phyloP scores from a whole-genome alignment of 2,797 vertebrate species.

The Chrosomus eos region DNA sequence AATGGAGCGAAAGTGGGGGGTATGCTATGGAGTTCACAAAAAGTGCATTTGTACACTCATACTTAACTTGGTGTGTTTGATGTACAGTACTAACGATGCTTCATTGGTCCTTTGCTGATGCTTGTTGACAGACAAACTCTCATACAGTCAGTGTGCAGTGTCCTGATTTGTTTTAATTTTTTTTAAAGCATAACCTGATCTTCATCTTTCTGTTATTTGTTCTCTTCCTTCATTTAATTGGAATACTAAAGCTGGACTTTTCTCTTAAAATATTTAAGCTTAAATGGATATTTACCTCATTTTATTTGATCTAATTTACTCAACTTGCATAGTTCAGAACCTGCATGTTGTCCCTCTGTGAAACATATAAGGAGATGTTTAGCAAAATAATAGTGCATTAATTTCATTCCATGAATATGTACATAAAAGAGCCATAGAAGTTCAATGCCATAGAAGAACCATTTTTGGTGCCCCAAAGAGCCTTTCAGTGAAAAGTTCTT shows the following conservation, averaged over 20 bases:
- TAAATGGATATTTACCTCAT: neutral
- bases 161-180: neutral
- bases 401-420: neutral
- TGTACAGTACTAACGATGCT: slow-evolving; percentile 62
- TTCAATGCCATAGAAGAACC: no score
- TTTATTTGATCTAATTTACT: neutral
- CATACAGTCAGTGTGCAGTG: neutral
- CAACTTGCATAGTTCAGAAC: neutral
- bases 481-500: no score
- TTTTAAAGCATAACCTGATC: neutral
- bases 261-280: neutral
- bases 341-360: neutral
- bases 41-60: slow-evolving; percentile 52
- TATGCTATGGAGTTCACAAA: slow-evolving; percentile 16
- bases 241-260: neutral
- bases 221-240: neutral
- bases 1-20: slow-evolving; percentile 18
- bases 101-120: slow-evolving; percentile 68
- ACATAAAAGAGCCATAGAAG: neutral
- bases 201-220: slow-evolving; percentile 23
- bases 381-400: neutral
- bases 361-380: neutral
- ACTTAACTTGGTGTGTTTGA: slow-evolving; percentile 50
- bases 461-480: no score
- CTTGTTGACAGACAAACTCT: slow-evolving; percentile 35